These are phyloP conservation scores for Allobates femoralis DNA, from an alignment of 2,797 vertebrate species.

Conservation along the genomic window DNA sequence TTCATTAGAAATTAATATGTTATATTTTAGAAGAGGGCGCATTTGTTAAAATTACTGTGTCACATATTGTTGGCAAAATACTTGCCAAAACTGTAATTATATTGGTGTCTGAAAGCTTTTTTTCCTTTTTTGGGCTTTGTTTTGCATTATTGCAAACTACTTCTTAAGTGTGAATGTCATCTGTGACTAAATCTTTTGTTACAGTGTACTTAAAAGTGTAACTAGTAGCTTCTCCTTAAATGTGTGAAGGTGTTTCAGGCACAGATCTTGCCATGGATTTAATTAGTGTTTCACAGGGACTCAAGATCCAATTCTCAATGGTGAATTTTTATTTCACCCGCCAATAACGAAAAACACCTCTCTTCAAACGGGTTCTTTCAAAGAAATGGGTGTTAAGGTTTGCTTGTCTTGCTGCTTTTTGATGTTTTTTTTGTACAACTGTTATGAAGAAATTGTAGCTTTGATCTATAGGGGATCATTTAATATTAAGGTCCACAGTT, in stretches of 20 bases:
- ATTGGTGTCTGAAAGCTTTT: not conserved
- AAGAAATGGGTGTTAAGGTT: constrained; percentile 82
- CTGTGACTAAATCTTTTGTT: constrained; percentile 82
- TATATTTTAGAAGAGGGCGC: not conserved
- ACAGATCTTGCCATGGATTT: constrained; percentile 86
- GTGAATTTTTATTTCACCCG: constrained; percentile 86
- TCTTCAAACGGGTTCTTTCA: constrained; percentile 86
- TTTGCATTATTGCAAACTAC: constrained; percentile 69
- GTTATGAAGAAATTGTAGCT: constrained; percentile 84
- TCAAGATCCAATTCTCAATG: constrained; percentile 84
- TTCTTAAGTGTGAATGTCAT: constrained; percentile 70
- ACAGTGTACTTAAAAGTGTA: constrained; percentile 76
- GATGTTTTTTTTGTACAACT: constrained; percentile 94
- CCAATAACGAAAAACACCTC: constrained; percentile 87
- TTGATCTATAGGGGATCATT: constrained; percentile 73
- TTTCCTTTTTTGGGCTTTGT: not conserved
- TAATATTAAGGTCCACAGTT: constrained; percentile 67
- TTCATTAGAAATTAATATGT: not conserved
- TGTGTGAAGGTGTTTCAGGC: constrained; percentile 79
- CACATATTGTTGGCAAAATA: constrained; percentile 14
- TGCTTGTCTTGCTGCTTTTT: constrained; percentile 87
- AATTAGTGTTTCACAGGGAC: constrained; percentile 85
- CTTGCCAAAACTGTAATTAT: constrained; percentile 1
- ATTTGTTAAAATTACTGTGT: not conserved
- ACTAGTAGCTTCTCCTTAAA: constrained; percentile 80